Percentiles rank a stretch among this genome's conserved stretches.
These are phyloP conservation scores for Candoia aspera DNA, from an alignment of 2,113 vertebrate species.

Conservation along the genomic window DNA sequence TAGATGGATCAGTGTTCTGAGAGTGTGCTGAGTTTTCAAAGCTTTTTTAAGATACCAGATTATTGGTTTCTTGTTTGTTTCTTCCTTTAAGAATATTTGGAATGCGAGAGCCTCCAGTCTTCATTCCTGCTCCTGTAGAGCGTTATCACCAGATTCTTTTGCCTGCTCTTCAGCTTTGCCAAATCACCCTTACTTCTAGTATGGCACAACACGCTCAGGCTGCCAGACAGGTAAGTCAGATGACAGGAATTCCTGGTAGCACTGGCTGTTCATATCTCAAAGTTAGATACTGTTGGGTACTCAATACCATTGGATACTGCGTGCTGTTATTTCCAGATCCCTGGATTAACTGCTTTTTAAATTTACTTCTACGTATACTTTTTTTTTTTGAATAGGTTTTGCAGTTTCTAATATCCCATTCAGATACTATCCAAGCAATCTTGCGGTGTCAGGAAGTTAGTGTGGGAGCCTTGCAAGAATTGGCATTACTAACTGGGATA, in stretches of 20 bases:
- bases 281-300: not conserved
- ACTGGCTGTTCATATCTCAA: not conserved
- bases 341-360: not conserved
- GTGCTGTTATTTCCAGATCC: not conserved
- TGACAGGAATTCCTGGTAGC: not conserved
- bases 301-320: not conserved
- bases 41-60: not conserved
- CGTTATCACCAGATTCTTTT: conserved; percentile 93
- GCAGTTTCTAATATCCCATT: conserved; percentile 93
- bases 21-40: not conserved
- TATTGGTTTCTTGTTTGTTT: not conserved
- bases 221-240: conserved; percentile 84
- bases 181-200: conserved; percentile 93
- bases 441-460: conserved; percentile 89
- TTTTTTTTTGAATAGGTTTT: conserved; percentile 77
- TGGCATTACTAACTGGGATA: conserved; percentile 91
- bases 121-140: conserved; percentile 91
- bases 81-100: conserved; percentile 73
- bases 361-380: not conserved
- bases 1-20: not conserved
- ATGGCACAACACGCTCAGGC: conserved; percentile 92
- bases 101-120: conserved; percentile 86
- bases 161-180: conserved; percentile 88
- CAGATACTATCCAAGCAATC: conserved; percentile 92
- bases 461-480: conserved; percentile 87